A percentile compares a stretch with the other conserved stretches of the same genome.
Evolutionary conservation across 2,888 invertebrate genomes (phyloP).

Genomic region (Helicoverpa assulta): DNA sequence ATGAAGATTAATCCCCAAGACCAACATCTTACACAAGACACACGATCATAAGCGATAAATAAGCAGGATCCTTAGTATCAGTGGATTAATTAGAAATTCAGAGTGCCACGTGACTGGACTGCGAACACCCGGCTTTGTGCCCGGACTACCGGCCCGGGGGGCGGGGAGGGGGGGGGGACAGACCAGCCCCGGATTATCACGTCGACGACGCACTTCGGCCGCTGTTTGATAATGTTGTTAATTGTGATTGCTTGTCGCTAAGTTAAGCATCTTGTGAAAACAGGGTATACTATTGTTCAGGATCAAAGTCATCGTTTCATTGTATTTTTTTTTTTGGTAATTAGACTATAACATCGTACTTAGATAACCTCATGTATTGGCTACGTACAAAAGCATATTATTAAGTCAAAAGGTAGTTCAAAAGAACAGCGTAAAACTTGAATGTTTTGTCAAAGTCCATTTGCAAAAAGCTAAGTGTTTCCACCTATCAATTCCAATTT

Average conservation of each 20-base stretch:
- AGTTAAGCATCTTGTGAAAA: neutral
- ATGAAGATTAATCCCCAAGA: neutral
- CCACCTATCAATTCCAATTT: no score
- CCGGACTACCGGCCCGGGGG: slow-evolving; percentile 8
- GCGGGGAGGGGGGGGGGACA: slow-evolving; percentile 15
- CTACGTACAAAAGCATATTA: no score
- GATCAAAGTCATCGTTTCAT: neutral
- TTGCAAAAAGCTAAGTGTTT: no score
- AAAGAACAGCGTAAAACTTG: no score
- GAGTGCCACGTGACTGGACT: slow-evolving; percentile 63
- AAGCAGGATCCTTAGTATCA: slow-evolving; percentile 41
- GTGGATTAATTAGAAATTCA: slow-evolving; percentile 72
- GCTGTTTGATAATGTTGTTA: slow-evolving; percentile 49
- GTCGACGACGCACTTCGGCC: slow-evolving; percentile 38
- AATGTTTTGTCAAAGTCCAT: no score
- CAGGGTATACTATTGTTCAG: neutral
- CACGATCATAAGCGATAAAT: slow-evolving; percentile 26
- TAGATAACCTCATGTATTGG: no score
- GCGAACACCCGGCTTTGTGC: slow-evolving; percentile 60
- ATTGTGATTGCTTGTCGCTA: slow-evolving; percentile 32
- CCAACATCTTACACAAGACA: slow-evolving; percentile 9
- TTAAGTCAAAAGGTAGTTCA: no score
- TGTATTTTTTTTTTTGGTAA: neutral
- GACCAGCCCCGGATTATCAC: slow-evolving; percentile 36
- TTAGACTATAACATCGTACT: no score